Percentiles rank a stretch among this genome's conserved stretches.
phyloP scores from a whole-genome alignment of 1,140 invertebrate species.

The Brachionus rotundiformis region DNA sequence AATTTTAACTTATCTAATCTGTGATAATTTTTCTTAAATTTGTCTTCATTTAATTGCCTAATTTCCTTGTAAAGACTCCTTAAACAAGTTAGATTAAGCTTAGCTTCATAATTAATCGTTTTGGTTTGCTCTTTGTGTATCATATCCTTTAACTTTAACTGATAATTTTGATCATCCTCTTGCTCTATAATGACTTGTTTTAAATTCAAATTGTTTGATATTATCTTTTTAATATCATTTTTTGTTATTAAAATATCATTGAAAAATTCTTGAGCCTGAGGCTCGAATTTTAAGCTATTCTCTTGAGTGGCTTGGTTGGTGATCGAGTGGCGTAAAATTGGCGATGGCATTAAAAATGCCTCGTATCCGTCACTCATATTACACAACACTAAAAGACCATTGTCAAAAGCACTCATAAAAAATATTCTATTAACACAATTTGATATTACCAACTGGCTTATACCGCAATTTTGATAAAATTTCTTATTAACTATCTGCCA shows the following conservation, averaged over 20 bases:
- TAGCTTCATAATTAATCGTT: conserved; percentile 45
- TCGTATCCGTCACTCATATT: conserved; percentile 9
- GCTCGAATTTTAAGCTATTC: not conserved
- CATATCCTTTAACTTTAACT: conserved; percentile 35
- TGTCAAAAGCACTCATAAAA: conserved; percentile 4
- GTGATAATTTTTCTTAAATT: conserved; percentile 5
- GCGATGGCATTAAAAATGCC: conserved; percentile 18
- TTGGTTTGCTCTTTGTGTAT: conserved; percentile 46
- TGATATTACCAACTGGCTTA: conserved; percentile 6
- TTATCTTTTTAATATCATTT: conserved; percentile 40
- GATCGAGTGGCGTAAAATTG: not conserved
- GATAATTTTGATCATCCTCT: conserved; percentile 49
- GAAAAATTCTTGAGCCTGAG: not conserved
- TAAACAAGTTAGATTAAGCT: conserved; percentile 47
- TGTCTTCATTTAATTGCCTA: conserved; percentile 18
- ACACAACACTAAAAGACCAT: conserved; percentile 33
- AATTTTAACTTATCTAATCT: conserved; percentile 43
- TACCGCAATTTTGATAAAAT: not conserved
- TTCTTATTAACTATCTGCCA: not conserved
- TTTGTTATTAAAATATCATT: conserved; percentile 47
- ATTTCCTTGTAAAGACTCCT: conserved; percentile 31
- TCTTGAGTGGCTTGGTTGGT: not conserved
- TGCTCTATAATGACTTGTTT: conserved; percentile 27
- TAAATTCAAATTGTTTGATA: conserved; percentile 33
- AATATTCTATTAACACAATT: conserved; percentile 10